Conservation (phyloP, 1,140 invertebrate genomes). For the Hylyphantes graminicola region DNA sequence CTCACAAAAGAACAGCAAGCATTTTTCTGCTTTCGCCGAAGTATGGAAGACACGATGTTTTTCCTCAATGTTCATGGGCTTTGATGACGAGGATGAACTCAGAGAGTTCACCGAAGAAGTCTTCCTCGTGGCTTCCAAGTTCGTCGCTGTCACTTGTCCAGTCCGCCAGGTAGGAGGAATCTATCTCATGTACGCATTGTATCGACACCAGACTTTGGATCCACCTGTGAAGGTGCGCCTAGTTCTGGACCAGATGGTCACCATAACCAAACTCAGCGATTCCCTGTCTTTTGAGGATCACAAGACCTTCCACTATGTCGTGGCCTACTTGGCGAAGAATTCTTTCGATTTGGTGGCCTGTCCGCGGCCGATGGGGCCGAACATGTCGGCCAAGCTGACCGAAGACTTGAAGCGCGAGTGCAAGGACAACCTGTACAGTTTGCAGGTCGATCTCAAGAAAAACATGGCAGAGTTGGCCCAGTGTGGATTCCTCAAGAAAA, state of each 20-base stretch:
- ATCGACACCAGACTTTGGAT: background rate
- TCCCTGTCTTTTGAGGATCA: background rate
- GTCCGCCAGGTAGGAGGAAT: background rate
- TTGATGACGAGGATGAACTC: background rate
- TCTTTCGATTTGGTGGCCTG: conserved; percentile 1
- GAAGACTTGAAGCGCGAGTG: background rate
- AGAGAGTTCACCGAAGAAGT: conserved; percentile 14
- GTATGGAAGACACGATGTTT: conserved; percentile 7
- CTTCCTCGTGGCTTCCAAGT: background rate
- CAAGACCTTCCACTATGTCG: background rate
- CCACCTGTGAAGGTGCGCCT: conserved; percentile 1
- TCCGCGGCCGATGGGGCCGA: background rate
- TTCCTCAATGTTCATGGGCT: background rate
- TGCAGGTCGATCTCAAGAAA: background rate
- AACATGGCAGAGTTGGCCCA: background rate
- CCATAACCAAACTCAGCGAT: background rate
- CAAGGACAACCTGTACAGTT: background rate
- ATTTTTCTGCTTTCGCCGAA: conserved; percentile 11
- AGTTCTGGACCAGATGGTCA: background rate
- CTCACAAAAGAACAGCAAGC: background rate
- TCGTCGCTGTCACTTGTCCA: background rate
- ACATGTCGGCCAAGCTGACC: background rate
- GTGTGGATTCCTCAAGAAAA: background rate
- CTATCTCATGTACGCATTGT: conserved; percentile 6
- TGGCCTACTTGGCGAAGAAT: background rate